Evolutionary conservation across 2,888 invertebrate species (phyloP), one percentile per base, ranked within the genome.

Genomic region (Eupithecia subumbrata): DNA sequence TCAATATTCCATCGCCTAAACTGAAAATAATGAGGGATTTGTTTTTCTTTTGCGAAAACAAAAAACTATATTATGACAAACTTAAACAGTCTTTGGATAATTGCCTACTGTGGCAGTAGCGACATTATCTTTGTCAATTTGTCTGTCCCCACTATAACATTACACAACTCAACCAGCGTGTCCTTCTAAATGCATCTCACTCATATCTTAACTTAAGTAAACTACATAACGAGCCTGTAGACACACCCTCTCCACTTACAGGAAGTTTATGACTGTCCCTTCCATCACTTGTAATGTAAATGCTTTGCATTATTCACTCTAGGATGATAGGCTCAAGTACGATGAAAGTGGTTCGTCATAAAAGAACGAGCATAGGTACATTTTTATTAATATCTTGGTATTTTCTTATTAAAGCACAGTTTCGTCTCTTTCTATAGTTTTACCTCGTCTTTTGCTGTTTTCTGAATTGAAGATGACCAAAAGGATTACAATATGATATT

Each of bases 201-300:
- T 37, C 37, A 37, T 25, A 30, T 63, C 63, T 30, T 63, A 22
- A 16, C 64, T 64, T 37, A 34, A 64, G 18, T 30, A 8, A 64
- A 34, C 37, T 67, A 67, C 66, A 37, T 67, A 64, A 64, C 64
- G 77, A 75, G 74, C 60, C 48, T 67, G 72, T 52, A 76, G 75
- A 73, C 75, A 78, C 78, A 78, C 80, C 79, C 73, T 76, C 80
- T n/a, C 77, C 80, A 83, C 83, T 84, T 83, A 82, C 80, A 80
- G 80, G 79, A 83, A 83, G 82, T 85, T 86, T 85, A 84, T 78
- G 79, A 81, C 82, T 83, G 82, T 84, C 83, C 84, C 84, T 76
- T 84, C 82, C 86, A 87, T 89, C 86, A 86, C 86, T 87, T 87
- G 86, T 87, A 85, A 43, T 67, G 86, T 87, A 85, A 87, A 87